A percentile compares a stretch with the other conserved stretches of the same genome.
Evolutionary conservation across 2,888 invertebrate species (phyloP).

Genomic region (Cotesia congregata): DNA sequence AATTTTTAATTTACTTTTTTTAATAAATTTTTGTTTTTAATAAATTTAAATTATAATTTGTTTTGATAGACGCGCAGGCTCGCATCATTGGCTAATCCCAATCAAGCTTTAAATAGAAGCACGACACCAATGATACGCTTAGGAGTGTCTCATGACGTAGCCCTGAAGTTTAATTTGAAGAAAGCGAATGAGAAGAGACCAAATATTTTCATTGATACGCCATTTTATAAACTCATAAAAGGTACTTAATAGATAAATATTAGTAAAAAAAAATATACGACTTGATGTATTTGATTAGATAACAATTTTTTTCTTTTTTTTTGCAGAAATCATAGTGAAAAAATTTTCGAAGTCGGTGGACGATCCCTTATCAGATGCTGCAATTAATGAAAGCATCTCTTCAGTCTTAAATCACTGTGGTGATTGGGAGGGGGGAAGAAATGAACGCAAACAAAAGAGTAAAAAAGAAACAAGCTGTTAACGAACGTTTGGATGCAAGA

Average conservation of each 20-base stretch:
- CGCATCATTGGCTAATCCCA: background rate
- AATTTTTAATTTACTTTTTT: background rate
- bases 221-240: background rate
- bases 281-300: background rate
- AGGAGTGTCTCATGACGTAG: background rate
- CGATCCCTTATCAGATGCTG: background rate
- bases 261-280: slow-evolving; percentile 5
- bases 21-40: background rate
- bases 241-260: background rate
- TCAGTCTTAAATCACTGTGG: background rate
- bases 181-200: background rate
- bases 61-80: background rate
- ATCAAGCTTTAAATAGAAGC: background rate
- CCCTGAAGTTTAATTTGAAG: background rate
- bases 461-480: background rate
- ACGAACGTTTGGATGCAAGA: background rate
- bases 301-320: background rate
- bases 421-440: background rate
- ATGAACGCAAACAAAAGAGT: background rate
- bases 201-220: slow-evolving; percentile 2
- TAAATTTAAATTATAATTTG: background rate
- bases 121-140: background rate
- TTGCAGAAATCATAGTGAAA: background rate
- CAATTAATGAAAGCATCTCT: background rate
- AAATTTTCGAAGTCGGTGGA: slow-evolving; percentile 1